Evolutionary conservation across 2,113 vertebrate genomes (phyloP).

Genomic region (Puma concolor): DNA sequence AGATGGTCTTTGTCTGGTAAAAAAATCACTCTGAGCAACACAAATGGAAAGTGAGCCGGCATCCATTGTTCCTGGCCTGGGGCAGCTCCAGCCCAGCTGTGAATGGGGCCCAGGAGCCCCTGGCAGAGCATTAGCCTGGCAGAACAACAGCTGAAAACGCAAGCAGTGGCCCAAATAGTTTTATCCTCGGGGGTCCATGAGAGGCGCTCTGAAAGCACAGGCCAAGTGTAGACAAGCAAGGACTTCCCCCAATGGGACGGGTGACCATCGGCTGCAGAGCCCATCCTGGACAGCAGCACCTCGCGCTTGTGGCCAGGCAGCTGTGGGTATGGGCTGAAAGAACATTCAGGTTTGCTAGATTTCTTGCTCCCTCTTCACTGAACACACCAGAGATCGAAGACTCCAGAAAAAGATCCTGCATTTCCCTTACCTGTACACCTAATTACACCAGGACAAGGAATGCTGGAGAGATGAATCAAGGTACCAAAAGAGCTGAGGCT

Average conservation of each 20-base stretch:
- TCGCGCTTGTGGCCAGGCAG: neutral
- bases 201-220: neutral
- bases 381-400: neutral
- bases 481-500: neutral
- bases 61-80: neutral
- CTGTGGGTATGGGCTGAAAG: neutral
- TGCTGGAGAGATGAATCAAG: neutral
- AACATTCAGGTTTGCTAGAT: neutral
- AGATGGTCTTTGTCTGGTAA: neutral
- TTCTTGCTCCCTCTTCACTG: neutral
- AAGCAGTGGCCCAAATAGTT: neutral
- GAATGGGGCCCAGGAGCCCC: neutral
- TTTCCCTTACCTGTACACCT: neutral
- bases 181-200: neutral
- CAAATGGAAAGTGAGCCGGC: constrained; percentile 17
- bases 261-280: neutral
- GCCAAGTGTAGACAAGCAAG: neutral
- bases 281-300: rapidly evolving
- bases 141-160: neutral
- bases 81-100: neutral
- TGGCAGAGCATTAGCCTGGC: neutral
- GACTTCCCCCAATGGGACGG: neutral
- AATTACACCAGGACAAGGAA: neutral
- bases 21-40: neutral
- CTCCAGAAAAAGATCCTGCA: neutral